A percentile compares a stretch with the other conserved stretches of the same genome.
Conservation (phyloP, 1,140 invertebrate species). For the Telenomus remus region DNA sequence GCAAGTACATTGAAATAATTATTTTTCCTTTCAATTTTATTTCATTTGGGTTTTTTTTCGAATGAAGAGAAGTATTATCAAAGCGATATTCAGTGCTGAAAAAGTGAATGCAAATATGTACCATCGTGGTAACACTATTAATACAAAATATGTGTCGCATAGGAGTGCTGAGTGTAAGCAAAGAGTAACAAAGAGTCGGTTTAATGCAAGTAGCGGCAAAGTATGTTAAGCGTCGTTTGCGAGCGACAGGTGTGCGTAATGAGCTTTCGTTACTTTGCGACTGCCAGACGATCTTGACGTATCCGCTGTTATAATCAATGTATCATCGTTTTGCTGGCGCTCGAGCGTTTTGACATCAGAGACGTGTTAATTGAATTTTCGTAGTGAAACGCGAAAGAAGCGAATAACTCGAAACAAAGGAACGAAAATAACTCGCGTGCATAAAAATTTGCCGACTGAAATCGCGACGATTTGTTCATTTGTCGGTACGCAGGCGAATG, state of each 20-base stretch:
- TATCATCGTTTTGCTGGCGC: slow-evolving; percentile 19
- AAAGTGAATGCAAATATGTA: slow-evolving; percentile 32
- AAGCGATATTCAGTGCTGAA: slow-evolving; percentile 18
- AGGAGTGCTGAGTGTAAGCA: slow-evolving; percentile 32
- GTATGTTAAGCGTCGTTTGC: slow-evolving; percentile 60
- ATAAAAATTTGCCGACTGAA: slow-evolving; percentile 10
- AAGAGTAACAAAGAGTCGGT: slow-evolving; percentile 44
- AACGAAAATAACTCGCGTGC: too few species aligned
- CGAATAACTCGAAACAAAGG: not conserved
- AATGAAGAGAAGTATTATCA: too few species aligned
- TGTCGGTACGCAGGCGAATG: slow-evolving; percentile 12
- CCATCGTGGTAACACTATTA: slow-evolving; percentile 33
- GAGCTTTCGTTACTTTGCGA: slow-evolving; percentile 36
- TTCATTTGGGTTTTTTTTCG: too few species aligned
- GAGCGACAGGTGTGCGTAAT: slow-evolving; percentile 55
- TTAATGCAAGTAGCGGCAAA: slow-evolving; percentile 56
- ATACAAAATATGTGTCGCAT: slow-evolving; percentile 27
- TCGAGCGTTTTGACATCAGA: not conserved
- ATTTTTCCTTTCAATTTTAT: too few species aligned
- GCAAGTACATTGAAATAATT: too few species aligned
- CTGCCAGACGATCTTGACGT: slow-evolving; percentile 23
- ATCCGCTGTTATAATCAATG: slow-evolving; percentile 24
- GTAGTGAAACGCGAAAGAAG: too few species aligned
- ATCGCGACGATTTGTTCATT: slow-evolving; percentile 17
- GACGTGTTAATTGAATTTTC: not conserved